These are phyloP conservation scores for Aptenodytes patagonicus DNA, from an alignment of 2,113 vertebrate genomes.

Conservation along the genomic window DNA sequence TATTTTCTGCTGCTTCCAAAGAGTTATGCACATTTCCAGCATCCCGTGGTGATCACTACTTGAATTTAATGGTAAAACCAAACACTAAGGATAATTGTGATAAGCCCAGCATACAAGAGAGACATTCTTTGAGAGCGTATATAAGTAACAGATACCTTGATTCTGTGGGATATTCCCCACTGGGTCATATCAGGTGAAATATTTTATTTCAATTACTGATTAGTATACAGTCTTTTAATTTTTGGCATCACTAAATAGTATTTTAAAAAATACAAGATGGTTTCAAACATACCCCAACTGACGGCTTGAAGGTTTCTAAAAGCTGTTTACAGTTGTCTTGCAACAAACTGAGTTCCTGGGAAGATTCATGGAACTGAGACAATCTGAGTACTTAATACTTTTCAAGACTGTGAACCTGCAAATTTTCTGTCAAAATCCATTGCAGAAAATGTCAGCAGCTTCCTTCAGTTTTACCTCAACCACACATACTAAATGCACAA, in stretches of 20 bases:
- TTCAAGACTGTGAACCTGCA: background rate
- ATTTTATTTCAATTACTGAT: background rate
- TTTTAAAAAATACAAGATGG: background rate
- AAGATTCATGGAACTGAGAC: background rate
- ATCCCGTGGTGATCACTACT: background rate
- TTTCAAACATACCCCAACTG: background rate
- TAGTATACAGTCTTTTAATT: background rate
- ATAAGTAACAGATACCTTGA: background rate
- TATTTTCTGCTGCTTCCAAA: background rate
- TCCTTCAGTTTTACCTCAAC: background rate
- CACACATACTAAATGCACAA: background rate
- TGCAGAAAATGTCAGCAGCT: background rate
- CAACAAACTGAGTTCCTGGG: background rate
- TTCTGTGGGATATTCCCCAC: background rate
- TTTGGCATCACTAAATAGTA: background rate
- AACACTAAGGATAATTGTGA: background rate
- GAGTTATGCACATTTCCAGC: background rate
- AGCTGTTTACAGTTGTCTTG: slow-evolving; percentile 19
- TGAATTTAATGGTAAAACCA: background rate
- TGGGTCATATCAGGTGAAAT: background rate
- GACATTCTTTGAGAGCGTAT: fast-evolving
- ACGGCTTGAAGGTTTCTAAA: background rate
- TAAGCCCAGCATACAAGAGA: background rate
- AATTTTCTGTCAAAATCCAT: slow-evolving; percentile 22
- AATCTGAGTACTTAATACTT: background rate